These are phyloP conservation scores for Megaceryle alcyon DNA, from an alignment of 2,797 vertebrate genomes.

Conservation along the genomic window DNA sequence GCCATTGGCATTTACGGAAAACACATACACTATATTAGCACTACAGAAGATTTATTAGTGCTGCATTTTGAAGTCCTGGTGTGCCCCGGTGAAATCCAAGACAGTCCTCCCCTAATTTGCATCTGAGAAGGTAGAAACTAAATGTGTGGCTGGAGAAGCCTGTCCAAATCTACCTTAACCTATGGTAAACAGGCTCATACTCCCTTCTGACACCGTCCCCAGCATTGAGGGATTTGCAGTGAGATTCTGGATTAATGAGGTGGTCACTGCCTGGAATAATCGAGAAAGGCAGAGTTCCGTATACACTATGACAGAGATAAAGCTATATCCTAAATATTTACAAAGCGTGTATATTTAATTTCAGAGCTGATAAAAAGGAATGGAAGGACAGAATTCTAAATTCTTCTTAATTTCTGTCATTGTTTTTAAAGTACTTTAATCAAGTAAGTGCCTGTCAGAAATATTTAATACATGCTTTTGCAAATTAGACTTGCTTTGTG, in stretches of 20 bases:
- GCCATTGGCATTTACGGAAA: fast-evolving
- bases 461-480: neutral
- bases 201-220: neutral
- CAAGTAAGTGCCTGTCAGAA: neutral
- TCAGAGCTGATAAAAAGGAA: neutral
- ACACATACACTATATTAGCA: fast-evolving
- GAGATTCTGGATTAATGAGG: neutral
- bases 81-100: neutral
- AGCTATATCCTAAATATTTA: neutral
- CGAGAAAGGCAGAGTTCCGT: neutral
- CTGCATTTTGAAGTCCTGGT: neutral
- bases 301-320: neutral
- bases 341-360: neutral
- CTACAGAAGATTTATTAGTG: neutral
- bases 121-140: neutral
- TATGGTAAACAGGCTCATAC: neutral
- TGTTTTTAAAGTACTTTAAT: constrained; percentile 1
- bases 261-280: neutral
- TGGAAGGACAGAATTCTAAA: neutral
- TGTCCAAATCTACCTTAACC: neutral
- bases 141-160: neutral
- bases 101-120: neutral
- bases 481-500: neutral
- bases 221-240: neutral
- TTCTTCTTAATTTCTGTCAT: neutral